A percentile compares a stretch with the other conserved stretches of the same genome.
These are phyloP conservation scores for Amiota minor DNA, from an alignment of 2,888 invertebrate genomes.

Conservation along the genomic window DNA sequence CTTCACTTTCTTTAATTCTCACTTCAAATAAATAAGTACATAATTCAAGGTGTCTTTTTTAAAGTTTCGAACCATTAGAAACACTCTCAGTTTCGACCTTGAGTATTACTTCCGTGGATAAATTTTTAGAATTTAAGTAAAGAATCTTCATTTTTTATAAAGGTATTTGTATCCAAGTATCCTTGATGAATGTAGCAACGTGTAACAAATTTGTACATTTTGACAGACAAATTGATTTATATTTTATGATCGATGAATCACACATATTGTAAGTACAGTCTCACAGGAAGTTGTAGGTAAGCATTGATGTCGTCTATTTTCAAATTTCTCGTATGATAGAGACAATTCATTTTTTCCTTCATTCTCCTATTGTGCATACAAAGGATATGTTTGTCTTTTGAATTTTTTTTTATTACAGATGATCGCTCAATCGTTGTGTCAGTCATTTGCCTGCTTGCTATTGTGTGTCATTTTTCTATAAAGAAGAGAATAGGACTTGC, in stretches of 20 bases:
- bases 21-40: neutral
- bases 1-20: neutral
- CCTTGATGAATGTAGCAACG: too few species aligned
- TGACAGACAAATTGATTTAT: conserved; percentile 9
- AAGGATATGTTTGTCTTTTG: too few species aligned
- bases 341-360: too few species aligned
- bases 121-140: too few species aligned
- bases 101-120: neutral
- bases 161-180: too few species aligned
- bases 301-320: too few species aligned
- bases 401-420: neutral
- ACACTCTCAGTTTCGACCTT: neutral
- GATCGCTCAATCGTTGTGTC: conserved; percentile 10
- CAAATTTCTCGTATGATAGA: too few species aligned
- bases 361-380: too few species aligned
- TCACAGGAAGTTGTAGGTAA: too few species aligned
- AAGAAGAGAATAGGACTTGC: neutral
- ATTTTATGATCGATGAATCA: neutral
- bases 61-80: neutral
- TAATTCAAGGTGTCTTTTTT: neutral
- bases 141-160: too few species aligned
- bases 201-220: too few species aligned
- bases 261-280: too few species aligned
- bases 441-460: conserved; percentile 17
- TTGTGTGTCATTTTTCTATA: neutral